Percentiles rank a stretch among this genome's conserved stretches.
Conservation (phyloP, 1,140 invertebrate species). For the Nasonia giraulti region DNA sequence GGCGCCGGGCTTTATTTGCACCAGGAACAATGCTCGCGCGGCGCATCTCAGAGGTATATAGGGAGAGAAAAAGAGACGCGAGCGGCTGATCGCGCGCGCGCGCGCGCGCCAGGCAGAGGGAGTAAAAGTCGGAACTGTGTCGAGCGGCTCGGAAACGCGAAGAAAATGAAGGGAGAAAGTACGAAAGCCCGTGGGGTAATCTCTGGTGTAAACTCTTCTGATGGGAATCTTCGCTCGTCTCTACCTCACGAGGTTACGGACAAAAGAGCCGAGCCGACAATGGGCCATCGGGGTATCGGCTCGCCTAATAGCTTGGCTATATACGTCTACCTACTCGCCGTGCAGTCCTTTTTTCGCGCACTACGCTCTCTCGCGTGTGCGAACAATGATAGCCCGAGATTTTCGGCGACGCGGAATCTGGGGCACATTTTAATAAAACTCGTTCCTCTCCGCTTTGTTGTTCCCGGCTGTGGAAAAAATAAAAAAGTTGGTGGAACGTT, state of each 20-base stretch:
- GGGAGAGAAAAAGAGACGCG: not conserved
- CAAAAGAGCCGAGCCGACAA: slow-evolving; percentile 60
- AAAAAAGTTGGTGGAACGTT: too few species aligned
- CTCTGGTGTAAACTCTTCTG: slow-evolving; percentile 58
- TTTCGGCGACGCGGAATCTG: not conserved
- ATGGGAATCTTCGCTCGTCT: slow-evolving; percentile 55
- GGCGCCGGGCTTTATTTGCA: not conserved
- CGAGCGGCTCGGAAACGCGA: slow-evolving; percentile 11
- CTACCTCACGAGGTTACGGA: slow-evolving; percentile 51
- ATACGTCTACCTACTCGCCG: too few species aligned
- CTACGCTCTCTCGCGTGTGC: not conserved
- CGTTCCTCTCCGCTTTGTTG: too few species aligned
- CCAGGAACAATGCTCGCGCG: not conserved
- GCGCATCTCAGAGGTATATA: not conserved
- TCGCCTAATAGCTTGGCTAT: slow-evolving; percentile 11
- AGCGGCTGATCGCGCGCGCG: not conserved
- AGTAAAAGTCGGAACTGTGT: not conserved
- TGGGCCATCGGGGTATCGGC: slow-evolving; percentile 53
- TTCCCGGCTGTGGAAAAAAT: too few species aligned
- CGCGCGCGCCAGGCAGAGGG: not conserved
- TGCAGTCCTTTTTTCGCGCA: not conserved
- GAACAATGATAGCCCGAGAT: not conserved
- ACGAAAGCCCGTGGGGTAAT: slow-evolving; percentile 50
- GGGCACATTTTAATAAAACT: slow-evolving; percentile 22
- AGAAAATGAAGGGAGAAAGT: slow-evolving; percentile 30